These are phyloP conservation scores for Kryphioiulus occultus DNA, from an alignment of 2,888 invertebrate genomes.

Conservation along the genomic window DNA sequence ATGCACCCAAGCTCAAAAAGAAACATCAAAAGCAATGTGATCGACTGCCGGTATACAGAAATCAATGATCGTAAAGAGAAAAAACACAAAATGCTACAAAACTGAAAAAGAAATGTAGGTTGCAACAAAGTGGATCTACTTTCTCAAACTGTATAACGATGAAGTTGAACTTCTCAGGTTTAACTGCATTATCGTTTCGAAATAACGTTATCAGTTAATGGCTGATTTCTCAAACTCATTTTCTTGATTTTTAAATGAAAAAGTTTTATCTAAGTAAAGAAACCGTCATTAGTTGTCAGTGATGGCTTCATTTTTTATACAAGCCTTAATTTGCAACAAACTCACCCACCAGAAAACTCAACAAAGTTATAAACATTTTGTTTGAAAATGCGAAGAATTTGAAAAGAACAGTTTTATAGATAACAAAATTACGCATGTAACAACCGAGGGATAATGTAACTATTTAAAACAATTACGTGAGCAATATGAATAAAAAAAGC, in stretches of 20 bases:
- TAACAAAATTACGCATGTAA: too few relatives aligned
- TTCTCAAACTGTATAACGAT: neutral
- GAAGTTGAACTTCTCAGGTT: neutral
- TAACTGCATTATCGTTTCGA: neutral
- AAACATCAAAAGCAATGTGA: constrained; percentile 19
- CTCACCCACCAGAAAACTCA: too few relatives aligned
- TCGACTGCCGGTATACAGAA: constrained; percentile 36
- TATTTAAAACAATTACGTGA: too few relatives aligned
- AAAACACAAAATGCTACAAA: neutral
- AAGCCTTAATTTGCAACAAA: too few relatives aligned
- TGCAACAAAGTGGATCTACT: neutral
- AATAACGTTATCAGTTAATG: neutral
- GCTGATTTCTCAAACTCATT: neutral
- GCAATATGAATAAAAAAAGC: too few relatives aligned
- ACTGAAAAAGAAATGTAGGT: neutral
- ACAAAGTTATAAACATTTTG: too few relatives aligned
- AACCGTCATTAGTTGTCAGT: too few relatives aligned
- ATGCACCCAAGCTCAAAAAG: neutral
- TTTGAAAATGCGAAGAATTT: too few relatives aligned
- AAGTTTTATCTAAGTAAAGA: too few relatives aligned
- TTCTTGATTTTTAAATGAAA: neutral
- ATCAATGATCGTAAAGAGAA: constrained; percentile 24
- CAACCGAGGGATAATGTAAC: too few relatives aligned
- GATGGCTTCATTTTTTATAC: too few relatives aligned
- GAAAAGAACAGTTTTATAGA: too few relatives aligned